Conservation (phyloP, 2,113 vertebrate species). For the Seriola rivoliana region DNA sequence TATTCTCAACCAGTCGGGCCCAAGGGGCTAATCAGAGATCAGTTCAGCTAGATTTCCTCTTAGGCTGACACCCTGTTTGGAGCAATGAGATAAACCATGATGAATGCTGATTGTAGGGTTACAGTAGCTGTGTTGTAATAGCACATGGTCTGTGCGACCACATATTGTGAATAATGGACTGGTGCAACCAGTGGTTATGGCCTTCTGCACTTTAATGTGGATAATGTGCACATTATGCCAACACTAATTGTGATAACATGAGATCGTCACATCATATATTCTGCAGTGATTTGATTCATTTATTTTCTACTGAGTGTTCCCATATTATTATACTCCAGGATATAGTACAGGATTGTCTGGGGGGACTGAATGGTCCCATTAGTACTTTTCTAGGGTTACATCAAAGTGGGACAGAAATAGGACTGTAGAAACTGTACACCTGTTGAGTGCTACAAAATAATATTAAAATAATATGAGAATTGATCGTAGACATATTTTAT, state of each 20-base stretch:
- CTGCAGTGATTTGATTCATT: constrained; percentile 4
- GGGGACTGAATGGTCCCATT: not conserved
- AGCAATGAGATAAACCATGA: constrained; percentile 37
- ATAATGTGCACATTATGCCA: constrained; percentile 45
- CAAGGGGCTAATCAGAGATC: constrained; percentile 69
- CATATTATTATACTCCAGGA: not conserved
- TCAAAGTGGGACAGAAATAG: not conserved
- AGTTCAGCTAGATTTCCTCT: constrained; percentile 47
- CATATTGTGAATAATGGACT: constrained; percentile 40
- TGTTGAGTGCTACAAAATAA: not conserved
- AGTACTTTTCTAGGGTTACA: not conserved
- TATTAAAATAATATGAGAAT: not conserved
- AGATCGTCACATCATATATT: not conserved
- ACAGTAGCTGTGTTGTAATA: not conserved
- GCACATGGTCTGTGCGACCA: constrained; percentile 29
- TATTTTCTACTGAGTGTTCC: constrained; percentile 5
- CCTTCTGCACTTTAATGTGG: constrained; percentile 34
- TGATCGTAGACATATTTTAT: no score
- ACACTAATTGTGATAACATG: constrained; percentile 17
- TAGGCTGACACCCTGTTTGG: constrained; percentile 39
- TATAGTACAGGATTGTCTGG: not conserved
- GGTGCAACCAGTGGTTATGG: constrained; percentile 30
- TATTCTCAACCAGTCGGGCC: constrained; percentile 51
- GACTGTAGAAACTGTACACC: not conserved
- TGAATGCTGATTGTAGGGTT: constrained; percentile 44